Percentiles rank a stretch among this genome's conserved stretches.
phyloP scores from a whole-genome alignment of 2,888 invertebrate genomes.

The Cyrtodaria siliqua region DNA sequence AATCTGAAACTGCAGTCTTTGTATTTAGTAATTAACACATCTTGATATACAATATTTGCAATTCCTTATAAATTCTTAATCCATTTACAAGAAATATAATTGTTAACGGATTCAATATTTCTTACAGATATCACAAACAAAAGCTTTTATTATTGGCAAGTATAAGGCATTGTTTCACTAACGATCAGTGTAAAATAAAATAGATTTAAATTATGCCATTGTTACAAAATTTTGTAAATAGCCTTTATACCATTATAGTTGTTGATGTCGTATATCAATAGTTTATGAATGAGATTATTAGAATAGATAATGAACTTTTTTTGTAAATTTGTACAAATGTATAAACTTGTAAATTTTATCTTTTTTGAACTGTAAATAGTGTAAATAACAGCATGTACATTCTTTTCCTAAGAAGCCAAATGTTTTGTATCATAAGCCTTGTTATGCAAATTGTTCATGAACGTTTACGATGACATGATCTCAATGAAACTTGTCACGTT shows the following conservation, averaged over 20 bases:
- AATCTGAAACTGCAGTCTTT: too few relatives aligned
- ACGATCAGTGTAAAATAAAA: too few relatives aligned
- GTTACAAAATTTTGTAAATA: neutral
- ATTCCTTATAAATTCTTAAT: too few relatives aligned
- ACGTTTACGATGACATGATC: conserved; percentile 6
- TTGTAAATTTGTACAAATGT: conserved; percentile 17
- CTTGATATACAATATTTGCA: too few relatives aligned
- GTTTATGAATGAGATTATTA: conserved; percentile 22
- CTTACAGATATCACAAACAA: too few relatives aligned
- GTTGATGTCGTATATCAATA: neutral
- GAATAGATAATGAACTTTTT: conserved; percentile 3
- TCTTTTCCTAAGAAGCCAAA: conserved; percentile 23
- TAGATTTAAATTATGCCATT: too few relatives aligned
- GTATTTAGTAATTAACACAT: too few relatives aligned
- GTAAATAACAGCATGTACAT: conserved; percentile 23
- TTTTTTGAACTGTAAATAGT: conserved; percentile 39
- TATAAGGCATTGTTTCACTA: too few relatives aligned
- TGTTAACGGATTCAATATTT: too few relatives aligned
- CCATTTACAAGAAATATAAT: too few relatives aligned
- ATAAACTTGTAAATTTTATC: conserved; percentile 30
- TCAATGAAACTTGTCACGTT: neutral
- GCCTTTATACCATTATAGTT: neutral
- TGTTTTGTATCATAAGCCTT: conserved; percentile 13
- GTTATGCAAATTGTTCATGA: conserved; percentile 18
- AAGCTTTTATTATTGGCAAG: too few relatives aligned